Evolutionary conservation across 2,888 invertebrate genomes (phyloP), one percentile per base, ranked within the genome.

Genomic region (Andrena fulva): DNA sequence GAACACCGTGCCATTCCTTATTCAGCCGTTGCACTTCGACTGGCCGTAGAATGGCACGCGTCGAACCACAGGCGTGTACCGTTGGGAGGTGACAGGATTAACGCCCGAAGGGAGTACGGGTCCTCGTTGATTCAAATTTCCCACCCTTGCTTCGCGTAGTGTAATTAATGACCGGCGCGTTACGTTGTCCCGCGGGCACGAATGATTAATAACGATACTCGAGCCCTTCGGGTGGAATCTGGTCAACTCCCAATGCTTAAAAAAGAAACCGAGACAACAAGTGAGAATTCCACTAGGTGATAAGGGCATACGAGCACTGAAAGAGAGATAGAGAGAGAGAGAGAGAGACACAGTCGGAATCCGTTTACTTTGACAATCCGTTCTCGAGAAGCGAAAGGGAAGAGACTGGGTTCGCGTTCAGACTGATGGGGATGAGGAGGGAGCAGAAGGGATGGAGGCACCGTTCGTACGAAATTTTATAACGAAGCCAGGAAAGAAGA

Each of bases 341-440:
- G n/a, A 42, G 35, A 56, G 3, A 16, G 48, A 50, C 1, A 27
- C 66, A 27, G 56, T 33, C 60, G 54, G 71, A 73, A 80, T 73
- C 56, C 77, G 77, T 87, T 85, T 83, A 62, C 75, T 85, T 86
- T 86, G 87, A 82, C 82, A 87, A 88, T 85, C 85, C 69, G 82
- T 89, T 85, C 56, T 70, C 67, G 50, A 78, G 60, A 72, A 63
- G 20, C 60, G 33, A 64, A 35, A 59, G 69, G 35, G 10, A 8
- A 52, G 29, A 78, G n/a, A 31, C 56, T 67, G 29, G 12, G 33
- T 27, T 60, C 35, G 52, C 54, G 5, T 24, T 66, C 24, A 7
- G 42, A 42, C 12, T 29, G 48, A 6, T 54, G 2, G 16, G 12
- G 24, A 68, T 50, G 24, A 1, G 12, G 20, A 42, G 24, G 2